Evolutionary conservation across 2,888 invertebrate genomes (phyloP).

Genomic region (Homarus gammarus): DNA sequence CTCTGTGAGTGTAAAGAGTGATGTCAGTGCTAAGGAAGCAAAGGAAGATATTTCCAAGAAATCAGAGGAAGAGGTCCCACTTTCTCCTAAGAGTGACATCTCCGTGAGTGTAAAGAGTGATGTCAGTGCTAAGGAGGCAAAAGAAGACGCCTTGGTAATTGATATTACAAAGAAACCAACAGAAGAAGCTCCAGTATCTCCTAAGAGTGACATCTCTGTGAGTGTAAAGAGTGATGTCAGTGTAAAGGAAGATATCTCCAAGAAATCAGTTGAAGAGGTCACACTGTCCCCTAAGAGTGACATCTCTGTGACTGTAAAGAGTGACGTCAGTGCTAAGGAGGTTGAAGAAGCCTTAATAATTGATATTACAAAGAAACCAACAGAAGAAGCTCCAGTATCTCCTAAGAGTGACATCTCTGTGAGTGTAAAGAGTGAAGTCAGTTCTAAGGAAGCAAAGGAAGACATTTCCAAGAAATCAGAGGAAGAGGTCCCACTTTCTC

Average conservation of each 20-base stretch:
- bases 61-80: too few relatives aligned
- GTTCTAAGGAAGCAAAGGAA: slow-evolving; percentile 1
- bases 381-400: slow-evolving; percentile 10
- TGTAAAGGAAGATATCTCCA: slow-evolving; percentile 17
- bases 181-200: slow-evolving; percentile 44
- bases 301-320: slow-evolving; percentile 53
- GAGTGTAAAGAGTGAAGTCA: slow-evolving; percentile 51
- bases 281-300: slow-evolving; percentile 56
- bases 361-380: background rate
- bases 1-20: slow-evolving; percentile 14
- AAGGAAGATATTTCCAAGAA: slow-evolving; percentile 13
- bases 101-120: slow-evolving; percentile 10
- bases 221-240: slow-evolving; percentile 6
- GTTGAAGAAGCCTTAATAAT: background rate
- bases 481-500: slow-evolving; percentile 33
- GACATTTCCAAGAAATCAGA: background rate
- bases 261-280: slow-evolving; percentile 2
- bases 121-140: background rate
- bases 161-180: background rate
- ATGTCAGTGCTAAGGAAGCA: background rate
- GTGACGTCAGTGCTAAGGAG: slow-evolving; percentile 52
- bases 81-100: background rate
- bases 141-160: too few relatives aligned
- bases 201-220: slow-evolving; percentile 43
- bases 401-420: slow-evolving; percentile 40